These are phyloP conservation scores for Sebastes matsubarae DNA, from an alignment of 2,797 vertebrate species.

Conservation along the genomic window DNA sequence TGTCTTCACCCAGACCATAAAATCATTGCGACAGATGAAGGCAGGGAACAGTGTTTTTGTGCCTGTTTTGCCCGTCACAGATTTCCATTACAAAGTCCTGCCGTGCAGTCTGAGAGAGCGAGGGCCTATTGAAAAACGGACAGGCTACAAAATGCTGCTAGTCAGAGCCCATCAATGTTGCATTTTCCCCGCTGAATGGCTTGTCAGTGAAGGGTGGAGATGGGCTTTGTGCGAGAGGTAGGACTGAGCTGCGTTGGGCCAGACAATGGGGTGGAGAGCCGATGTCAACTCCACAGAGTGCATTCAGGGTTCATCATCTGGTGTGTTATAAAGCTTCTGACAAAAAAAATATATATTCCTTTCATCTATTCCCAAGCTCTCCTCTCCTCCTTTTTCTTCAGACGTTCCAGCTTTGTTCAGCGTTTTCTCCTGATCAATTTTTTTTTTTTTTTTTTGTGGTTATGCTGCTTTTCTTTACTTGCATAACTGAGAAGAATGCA, in stretches of 20 bases:
- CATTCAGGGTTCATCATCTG: slow-evolving; percentile 77
- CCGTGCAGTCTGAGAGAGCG: slow-evolving; percentile 71
- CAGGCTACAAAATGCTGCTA: slow-evolving; percentile 76
- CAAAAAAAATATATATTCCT: slow-evolving; percentile 32
- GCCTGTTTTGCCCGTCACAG: slow-evolving; percentile 75
- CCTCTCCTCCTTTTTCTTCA: slow-evolving; percentile 40
- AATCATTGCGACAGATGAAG: slow-evolving; percentile 78
- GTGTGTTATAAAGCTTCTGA: slow-evolving; percentile 51
- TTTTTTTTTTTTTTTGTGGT: background rate
- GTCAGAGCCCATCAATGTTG: slow-evolving; percentile 74
- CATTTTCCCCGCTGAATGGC: slow-evolving; percentile 70
- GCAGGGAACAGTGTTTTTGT: slow-evolving; percentile 77
- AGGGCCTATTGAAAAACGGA: slow-evolving; percentile 71
- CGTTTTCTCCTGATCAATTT: slow-evolving; percentile 39
- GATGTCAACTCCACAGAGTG: slow-evolving; percentile 66
- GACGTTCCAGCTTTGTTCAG: slow-evolving; percentile 58
- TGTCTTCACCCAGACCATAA: slow-evolving; percentile 69
- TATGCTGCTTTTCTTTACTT: slow-evolving; percentile 28
- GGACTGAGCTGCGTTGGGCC: slow-evolving; percentile 55
- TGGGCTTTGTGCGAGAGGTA: slow-evolving; percentile 65
- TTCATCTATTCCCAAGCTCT: slow-evolving; percentile 60
- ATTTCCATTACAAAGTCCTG: slow-evolving; percentile 83
- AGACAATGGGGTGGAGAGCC: slow-evolving; percentile 71
- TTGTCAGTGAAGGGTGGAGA: slow-evolving; percentile 71
- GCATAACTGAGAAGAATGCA: slow-evolving; percentile 20